Evolutionary conservation across 2,888 invertebrate species (phyloP).

Genomic region (Odontocolon sp.): DNA sequence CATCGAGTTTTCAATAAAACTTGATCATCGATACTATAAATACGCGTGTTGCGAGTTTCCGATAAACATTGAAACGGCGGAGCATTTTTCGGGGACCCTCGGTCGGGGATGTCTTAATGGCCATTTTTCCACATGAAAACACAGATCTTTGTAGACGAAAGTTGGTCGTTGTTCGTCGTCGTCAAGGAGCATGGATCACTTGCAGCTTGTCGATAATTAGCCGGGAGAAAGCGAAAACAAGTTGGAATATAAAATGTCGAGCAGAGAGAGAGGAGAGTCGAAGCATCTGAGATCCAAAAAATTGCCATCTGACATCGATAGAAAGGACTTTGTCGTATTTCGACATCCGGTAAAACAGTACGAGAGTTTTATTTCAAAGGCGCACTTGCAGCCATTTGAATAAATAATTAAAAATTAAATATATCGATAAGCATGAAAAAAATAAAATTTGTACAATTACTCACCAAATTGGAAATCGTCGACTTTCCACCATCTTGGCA

Average conservation of each 20-base stretch:
- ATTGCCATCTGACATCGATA: neutral
- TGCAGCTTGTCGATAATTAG: neutral
- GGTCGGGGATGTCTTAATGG: too few species aligned
- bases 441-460: too few species aligned
- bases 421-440: neutral
- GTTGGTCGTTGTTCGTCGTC: too few species aligned
- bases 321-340: neutral
- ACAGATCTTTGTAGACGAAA: neutral
- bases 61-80: neutral
- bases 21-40: neutral
- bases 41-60: neutral
- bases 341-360: neutral
- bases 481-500: too few species aligned
- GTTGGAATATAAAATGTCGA: neutral
- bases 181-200: neutral
- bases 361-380: neutral
- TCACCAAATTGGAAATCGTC: too few species aligned
- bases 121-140: neutral
- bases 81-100: too few species aligned
- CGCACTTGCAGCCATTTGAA: neutral
- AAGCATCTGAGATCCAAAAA: too few species aligned
- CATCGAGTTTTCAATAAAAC: neutral
- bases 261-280: neutral
- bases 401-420: neutral
- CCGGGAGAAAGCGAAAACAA: neutral